These are phyloP conservation scores for Drosophila neutralis DNA, from an alignment of 2,888 invertebrate species.

Conservation along the genomic window DNA sequence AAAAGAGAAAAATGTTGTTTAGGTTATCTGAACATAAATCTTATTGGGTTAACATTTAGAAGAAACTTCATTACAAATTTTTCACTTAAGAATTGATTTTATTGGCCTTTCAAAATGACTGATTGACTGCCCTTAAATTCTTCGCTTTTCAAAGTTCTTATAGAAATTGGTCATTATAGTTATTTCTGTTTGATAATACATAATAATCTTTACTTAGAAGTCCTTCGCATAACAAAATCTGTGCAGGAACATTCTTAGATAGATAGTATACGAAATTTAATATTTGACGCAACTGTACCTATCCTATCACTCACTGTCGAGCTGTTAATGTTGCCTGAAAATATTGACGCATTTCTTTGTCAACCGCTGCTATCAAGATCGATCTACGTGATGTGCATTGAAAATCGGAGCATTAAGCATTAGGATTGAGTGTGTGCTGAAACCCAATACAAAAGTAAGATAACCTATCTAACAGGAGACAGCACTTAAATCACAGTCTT, in stretches of 20 bases:
- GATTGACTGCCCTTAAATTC: background rate
- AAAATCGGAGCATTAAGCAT: constrained; percentile 11
- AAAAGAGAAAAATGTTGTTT: background rate
- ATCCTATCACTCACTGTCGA: constrained; percentile 2
- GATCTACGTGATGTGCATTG: constrained; percentile 17
- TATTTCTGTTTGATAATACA: background rate
- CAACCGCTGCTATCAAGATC: constrained; percentile 31
- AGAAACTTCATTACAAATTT: background rate
- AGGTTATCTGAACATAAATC: background rate
- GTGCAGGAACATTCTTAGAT: background rate
- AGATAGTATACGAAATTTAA: background rate
- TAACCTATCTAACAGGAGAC: constrained; percentile 25
- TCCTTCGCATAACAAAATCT: background rate
- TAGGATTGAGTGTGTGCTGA: constrained; percentile 14
- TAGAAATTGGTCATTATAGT: background rate
- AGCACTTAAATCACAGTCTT: constrained; percentile 37
- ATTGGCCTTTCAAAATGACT: background rate
- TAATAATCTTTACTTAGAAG: no score
- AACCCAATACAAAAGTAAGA: constrained; percentile 34
- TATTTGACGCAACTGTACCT: constrained; percentile 26
- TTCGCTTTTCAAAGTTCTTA: background rate
- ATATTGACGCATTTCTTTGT: constrained; percentile 37
- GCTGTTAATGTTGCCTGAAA: constrained; percentile 39
- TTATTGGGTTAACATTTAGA: background rate
- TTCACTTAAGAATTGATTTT: background rate